Evolutionary conservation across 2,888 invertebrate species (phyloP).

Genomic region (Pasiphila rectangulata): DNA sequence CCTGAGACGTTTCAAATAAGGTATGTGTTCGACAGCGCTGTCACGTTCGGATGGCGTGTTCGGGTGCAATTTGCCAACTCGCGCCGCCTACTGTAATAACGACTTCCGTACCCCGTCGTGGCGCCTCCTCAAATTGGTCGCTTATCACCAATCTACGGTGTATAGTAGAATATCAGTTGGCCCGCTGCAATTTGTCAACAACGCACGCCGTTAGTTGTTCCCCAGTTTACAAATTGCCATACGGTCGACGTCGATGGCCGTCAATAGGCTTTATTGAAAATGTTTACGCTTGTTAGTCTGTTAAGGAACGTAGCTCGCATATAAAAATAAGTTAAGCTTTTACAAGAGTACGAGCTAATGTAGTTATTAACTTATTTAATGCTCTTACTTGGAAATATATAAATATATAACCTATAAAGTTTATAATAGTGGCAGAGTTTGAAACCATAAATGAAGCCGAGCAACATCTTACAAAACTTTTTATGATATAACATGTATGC

Average conservation of each 20-base stretch:
- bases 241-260: slow-evolving; percentile 13
- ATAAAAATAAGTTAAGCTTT: background rate
- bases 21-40: slow-evolving; percentile 78
- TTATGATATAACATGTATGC: slow-evolving; percentile 14
- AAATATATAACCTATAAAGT: no score
- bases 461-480: slow-evolving; percentile 1
- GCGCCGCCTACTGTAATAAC: slow-evolving; percentile 80
- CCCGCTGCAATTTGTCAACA: slow-evolving; percentile 74
- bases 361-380: no score
- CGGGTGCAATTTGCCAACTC: slow-evolving; percentile 74
- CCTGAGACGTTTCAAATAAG: slow-evolving; percentile 75
- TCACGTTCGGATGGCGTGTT: slow-evolving; percentile 79
- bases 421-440: no score
- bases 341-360: no score
- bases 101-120: slow-evolving; percentile 79
- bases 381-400: no score
- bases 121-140: slow-evolving; percentile 81
- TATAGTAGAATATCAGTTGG: slow-evolving; percentile 72
- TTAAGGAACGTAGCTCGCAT: background rate
- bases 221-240: slow-evolving; percentile 38
- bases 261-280: slow-evolving; percentile 17
- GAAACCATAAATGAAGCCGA: slow-evolving; percentile 1
- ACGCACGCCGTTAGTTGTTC: slow-evolving; percentile 54
- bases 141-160: slow-evolving; percentile 79
- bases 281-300: slow-evolving; percentile 7